Conservation (phyloP, 2,113 vertebrate genomes). For the Ardeotis arabs region DNA sequence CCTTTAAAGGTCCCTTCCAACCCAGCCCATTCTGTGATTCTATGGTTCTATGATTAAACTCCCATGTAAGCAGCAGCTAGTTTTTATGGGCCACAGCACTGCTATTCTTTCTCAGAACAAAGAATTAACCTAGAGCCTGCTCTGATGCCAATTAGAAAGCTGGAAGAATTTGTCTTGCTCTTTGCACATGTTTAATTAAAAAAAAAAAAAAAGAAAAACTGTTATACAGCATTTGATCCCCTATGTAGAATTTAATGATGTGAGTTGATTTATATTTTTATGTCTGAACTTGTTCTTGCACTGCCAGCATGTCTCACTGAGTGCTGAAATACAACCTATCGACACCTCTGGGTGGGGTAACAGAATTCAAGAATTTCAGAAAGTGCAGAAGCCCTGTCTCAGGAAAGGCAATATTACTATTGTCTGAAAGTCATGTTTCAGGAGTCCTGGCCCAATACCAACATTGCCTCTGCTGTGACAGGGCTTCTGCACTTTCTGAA, state of each 20-base stretch:
- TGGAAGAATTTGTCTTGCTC: not conserved
- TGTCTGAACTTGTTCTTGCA: not conserved
- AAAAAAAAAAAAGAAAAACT: not conserved
- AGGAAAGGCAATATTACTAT: too few relatives aligned
- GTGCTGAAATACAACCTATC: not conserved
- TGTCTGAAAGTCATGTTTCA: not conserved
- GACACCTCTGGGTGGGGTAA: not conserved
- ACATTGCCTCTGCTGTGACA: not conserved
- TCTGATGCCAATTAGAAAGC: not conserved
- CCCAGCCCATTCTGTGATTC: too few relatives aligned
- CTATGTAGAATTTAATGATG: not conserved
- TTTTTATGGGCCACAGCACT: not conserved
- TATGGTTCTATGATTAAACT: not conserved
- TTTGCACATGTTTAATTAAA: not conserved
- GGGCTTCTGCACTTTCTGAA: not conserved
- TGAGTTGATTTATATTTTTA: not conserved
- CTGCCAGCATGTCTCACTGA: not conserved
- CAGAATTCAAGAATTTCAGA: not conserved
- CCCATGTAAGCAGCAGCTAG: not conserved
- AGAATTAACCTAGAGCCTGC: not conserved
- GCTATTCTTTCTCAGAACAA: not conserved
- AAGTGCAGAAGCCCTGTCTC: too few relatives aligned
- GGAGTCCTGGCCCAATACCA: not conserved
- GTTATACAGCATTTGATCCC: not conserved
- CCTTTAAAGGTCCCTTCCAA: too few relatives aligned